These are phyloP conservation scores for Amiota mariae DNA, from an alignment of 2,888 invertebrate genomes.

Conservation along the genomic window DNA sequence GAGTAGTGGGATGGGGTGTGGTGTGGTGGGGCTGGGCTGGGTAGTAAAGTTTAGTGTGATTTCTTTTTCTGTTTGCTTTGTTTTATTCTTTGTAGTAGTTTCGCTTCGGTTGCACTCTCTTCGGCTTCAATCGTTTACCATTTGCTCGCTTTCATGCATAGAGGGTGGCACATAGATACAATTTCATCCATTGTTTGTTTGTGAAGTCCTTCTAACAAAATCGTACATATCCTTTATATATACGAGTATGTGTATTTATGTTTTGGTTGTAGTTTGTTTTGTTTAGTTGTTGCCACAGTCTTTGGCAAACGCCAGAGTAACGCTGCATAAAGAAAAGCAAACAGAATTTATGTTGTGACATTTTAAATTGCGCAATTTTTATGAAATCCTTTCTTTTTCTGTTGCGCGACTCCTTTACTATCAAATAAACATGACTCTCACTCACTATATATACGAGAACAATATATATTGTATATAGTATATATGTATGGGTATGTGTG, in stretches of 20 bases:
- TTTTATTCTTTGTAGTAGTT: constrained; percentile 15
- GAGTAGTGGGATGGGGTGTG: neutral
- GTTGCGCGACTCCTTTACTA: constrained; percentile 49
- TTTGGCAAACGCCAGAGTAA: constrained; percentile 35
- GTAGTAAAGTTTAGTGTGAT: neutral
- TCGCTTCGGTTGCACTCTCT: constrained; percentile 30
- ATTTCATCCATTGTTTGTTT: constrained; percentile 17
- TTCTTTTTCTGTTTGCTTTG: constrained; percentile 50
- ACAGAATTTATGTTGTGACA: constrained; percentile 74
- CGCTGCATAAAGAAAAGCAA: constrained; percentile 65
- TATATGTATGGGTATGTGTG: constrained; percentile 41
- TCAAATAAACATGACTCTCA: neutral
- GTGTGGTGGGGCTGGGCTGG: no score
- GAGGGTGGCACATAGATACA: no score
- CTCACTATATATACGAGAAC: neutral
- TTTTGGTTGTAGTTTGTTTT: constrained; percentile 18
- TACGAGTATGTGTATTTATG: constrained; percentile 16
- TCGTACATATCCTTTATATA: constrained; percentile 28
- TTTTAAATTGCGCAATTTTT: constrained; percentile 74
- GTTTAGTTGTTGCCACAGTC: constrained; percentile 25
- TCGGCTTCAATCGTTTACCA: constrained; percentile 7
- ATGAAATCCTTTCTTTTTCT: constrained; percentile 72
- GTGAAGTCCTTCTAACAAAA: constrained; percentile 62
- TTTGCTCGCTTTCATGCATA: neutral
- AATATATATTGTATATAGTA: constrained; percentile 7